Evolutionary conservation across 2,888 invertebrate species (phyloP).

Genomic region (Drosophila anomelani): DNA sequence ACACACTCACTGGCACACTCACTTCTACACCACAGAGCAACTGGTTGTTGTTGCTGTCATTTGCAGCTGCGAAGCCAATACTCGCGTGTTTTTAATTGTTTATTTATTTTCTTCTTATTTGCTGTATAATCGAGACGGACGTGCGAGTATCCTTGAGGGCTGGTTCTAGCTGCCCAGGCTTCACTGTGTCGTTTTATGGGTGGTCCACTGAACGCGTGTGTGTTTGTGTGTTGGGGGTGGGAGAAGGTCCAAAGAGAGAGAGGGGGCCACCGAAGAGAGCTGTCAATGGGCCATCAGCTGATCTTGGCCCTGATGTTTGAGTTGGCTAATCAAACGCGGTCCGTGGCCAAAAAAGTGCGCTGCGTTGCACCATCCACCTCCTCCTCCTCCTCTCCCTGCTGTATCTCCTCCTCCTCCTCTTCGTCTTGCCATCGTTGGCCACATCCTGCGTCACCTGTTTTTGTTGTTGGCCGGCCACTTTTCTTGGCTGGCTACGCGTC

Average conservation of each 20-base stretch:
- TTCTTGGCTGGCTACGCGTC: conserved; percentile 79
- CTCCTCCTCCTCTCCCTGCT: neutral
- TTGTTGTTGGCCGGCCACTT: conserved; percentile 80
- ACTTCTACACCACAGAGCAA: conserved; percentile 51
- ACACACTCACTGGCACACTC: conserved; percentile 44
- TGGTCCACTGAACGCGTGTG: conserved; percentile 19
- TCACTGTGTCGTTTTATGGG: conserved; percentile 48
- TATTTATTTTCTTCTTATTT: conserved; percentile 53
- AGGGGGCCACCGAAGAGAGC: conserved; percentile 27
- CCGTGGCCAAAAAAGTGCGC: conserved; percentile 58
- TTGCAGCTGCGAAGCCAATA: conserved; percentile 54
- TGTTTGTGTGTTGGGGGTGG: conserved; percentile 37
- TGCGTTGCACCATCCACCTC: conserved; percentile 52
- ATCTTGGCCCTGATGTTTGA: conserved; percentile 81
- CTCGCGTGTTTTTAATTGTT: conserved; percentile 51
- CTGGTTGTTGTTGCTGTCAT: conserved; percentile 58
- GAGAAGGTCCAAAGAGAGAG: conserved; percentile 2
- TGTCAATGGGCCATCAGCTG: conserved; percentile 68
- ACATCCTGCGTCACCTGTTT: conserved; percentile 68
- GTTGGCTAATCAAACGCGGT: conserved; percentile 82
- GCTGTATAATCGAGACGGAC: conserved; percentile 85
- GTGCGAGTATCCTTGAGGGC: conserved; percentile 52
- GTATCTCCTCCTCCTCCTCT: conserved; percentile 8
- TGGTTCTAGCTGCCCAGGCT: conserved; percentile 54
- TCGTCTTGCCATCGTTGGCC: conserved; percentile 47